Base-by-base conservation (phyloP, 2,113 vertebrate species). In the Pleuronectes platessa region DNA sequence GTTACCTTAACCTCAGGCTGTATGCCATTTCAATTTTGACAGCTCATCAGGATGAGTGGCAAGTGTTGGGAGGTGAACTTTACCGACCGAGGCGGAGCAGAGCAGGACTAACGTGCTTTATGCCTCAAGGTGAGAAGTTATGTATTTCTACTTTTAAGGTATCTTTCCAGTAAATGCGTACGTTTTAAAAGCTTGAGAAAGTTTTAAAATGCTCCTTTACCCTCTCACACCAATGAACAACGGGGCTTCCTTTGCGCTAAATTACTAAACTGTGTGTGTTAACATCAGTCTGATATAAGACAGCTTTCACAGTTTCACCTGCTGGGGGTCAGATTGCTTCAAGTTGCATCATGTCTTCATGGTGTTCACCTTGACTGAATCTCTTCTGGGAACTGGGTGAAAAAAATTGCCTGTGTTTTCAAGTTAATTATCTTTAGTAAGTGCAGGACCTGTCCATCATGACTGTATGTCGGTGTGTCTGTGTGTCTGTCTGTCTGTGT, bases 281-380 rank as follows among this genome's bases (percentile, higher is more conserved):
- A 70, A 70, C 71, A 68, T 78, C 63, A 67, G 82, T 81, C 75
- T 78, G 56, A 68, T 68, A 13, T 66, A 71, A 74, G 64, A 71
- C 63, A 69, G 71, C 68, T 53, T 76, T 80, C 82, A 62, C 68
- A 76, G 87, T 86, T 86, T 76, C 70, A 73, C 72, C 55, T 74
- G 86, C 76, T 88, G 83, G 83, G 75, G 86, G 77, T 78, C 73
- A 78, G 80, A 89, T 93, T 94, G 86, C 92, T 62, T 76, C 66
- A 61, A 54, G 87, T 94, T 94, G 88, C 93, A 92, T 94, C 92
- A 94, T 88, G 86, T 86, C 70, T 83, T 58, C 35, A 15, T 81
- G 60, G 61, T 3, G 18, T 89, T 93, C 86, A 89, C 92, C 86
- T 92, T 89, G 84, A 75, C 60, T 86, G 63, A 76, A 64, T 90